A percentile compares a stretch with the other conserved stretches of the same genome.
phyloP scores from a whole-genome alignment of 92 coral and sea anemone genomes.

The Nematostella vectensis region DNA sequence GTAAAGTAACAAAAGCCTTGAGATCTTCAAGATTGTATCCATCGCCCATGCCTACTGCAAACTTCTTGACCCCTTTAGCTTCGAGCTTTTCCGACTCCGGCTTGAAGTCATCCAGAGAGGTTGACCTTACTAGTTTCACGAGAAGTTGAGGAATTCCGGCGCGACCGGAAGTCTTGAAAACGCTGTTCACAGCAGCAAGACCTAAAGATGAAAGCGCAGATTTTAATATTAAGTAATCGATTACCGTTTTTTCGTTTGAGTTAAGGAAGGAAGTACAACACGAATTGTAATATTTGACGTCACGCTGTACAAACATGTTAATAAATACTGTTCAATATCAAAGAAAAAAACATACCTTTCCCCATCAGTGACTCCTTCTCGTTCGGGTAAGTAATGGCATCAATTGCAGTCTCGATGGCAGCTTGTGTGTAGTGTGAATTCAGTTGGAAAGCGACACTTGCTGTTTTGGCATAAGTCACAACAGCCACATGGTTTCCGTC shows the following conservation, averaged over 20 bases:
- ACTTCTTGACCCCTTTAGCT: background rate
- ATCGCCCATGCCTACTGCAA: background rate
- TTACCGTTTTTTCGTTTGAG: no score
- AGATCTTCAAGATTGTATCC: background rate
- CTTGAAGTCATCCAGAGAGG: background rate
- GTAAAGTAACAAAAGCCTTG: background rate
- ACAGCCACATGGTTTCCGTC: slow-evolving; percentile 31
- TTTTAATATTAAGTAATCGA: no score
- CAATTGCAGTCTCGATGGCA: slow-evolving; percentile 25
- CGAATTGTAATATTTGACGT: no score
- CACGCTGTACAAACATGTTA: no score
- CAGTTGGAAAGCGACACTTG: slow-evolving; percentile 20
- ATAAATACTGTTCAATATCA: no score
- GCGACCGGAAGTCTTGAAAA: background rate
- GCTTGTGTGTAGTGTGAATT: slow-evolving; percentile 12
- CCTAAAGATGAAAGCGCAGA: background rate
- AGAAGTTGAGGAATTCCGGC: background rate
- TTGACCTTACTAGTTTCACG: background rate
- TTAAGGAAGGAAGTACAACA: no score
- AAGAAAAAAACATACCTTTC: no score
- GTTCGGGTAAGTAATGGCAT: slow-evolving; percentile 22
- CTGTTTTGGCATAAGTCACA: slow-evolving; percentile 14
- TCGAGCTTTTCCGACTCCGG: background rate
- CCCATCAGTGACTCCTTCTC: slow-evolving; percentile 2
- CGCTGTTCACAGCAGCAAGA: background rate